Evolutionary conservation across 2,888 invertebrate genomes (phyloP).

Genomic region (Chouioia cunea): DNA sequence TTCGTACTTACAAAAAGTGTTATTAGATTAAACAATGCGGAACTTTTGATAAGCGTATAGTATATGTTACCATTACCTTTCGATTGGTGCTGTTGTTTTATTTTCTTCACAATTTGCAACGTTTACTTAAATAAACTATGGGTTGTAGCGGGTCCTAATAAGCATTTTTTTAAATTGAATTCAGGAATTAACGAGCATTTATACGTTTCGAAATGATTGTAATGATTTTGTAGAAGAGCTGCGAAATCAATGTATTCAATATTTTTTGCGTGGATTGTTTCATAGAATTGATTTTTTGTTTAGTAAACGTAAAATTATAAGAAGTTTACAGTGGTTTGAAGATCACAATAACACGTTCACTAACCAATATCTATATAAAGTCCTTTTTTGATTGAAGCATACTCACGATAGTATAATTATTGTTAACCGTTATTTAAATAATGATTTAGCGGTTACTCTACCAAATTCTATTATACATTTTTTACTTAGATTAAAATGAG

Average conservation of each 20-base stretch:
- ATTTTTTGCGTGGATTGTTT: not conserved
- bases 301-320: too few relatives aligned
- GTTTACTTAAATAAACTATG: not conserved
- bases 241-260: not conserved
- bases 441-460: too few relatives aligned
- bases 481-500: too few relatives aligned
- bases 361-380: too few relatives aligned
- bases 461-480: too few relatives aligned
- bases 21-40: conserved; percentile 18
- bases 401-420: too few relatives aligned
- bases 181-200: not conserved
- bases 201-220: not conserved
- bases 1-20: conserved; percentile 27
- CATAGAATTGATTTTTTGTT: too few relatives aligned
- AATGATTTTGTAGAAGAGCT: not conserved
- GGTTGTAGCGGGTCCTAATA: conserved; percentile 23
- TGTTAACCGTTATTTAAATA: too few relatives aligned
- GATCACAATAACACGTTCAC: too few relatives aligned
- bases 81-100: conserved; percentile 29
- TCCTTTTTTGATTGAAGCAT: too few relatives aligned
- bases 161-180: conserved; percentile 30
- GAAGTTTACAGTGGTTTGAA: too few relatives aligned
- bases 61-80: conserved; percentile 12
- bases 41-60: conserved; percentile 15
- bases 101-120: conserved; percentile 16